Evolutionary conservation across 2,797 vertebrate species (phyloP), one percentile per base, ranked within the genome.

Genomic region (Amblyraja radiata): DNA sequence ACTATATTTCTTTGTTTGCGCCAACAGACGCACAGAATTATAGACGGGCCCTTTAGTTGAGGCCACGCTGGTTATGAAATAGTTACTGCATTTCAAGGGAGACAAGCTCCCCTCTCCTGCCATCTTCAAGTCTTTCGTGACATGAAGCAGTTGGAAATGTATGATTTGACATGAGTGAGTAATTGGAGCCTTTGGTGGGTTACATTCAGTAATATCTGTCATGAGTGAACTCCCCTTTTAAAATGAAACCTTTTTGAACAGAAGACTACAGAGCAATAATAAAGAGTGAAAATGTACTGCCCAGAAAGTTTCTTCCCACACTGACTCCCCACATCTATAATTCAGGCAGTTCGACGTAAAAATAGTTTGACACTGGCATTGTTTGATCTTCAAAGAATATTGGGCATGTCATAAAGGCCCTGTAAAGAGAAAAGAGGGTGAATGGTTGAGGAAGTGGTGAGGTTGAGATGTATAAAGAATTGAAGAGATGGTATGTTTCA

Each of bases 171-270:
- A 68, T 32, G 10, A 36, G 10, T 28, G 25, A 86, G 25, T 63
- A 63, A 58, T 63, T 13, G 0, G 83, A 86, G 58, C 28, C 28
- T 86, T 58, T 65, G 61, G 13, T 6, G 61, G 1, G 16, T 86
- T n/a, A 14, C 84, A 32, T 28, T 4, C 65, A 68, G n/a, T 68
- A 36, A 68, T 68, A 18, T 18, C 83, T 68, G 63, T n/a, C 63
- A 28, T 58, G 5, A 88, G 32, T n/a, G 63, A 36, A 58, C 32
- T 23, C 21, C 36, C n/a, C n/a, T 14, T 36, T 88, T 88, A 21
- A 88, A 65, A 65, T 88, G 61, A 65, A 88, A 32, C 63, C 84
- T 63, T 61, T 88, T 68, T 88, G 84, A 88, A 88, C 68, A 1
- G n/a, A 65, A 32, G 84, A 88, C 68, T 21, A 68, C 65, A 8